phyloP scores from a whole-genome alignment of 2,797 vertebrate species.

The Siniperca scherzeri region DNA sequence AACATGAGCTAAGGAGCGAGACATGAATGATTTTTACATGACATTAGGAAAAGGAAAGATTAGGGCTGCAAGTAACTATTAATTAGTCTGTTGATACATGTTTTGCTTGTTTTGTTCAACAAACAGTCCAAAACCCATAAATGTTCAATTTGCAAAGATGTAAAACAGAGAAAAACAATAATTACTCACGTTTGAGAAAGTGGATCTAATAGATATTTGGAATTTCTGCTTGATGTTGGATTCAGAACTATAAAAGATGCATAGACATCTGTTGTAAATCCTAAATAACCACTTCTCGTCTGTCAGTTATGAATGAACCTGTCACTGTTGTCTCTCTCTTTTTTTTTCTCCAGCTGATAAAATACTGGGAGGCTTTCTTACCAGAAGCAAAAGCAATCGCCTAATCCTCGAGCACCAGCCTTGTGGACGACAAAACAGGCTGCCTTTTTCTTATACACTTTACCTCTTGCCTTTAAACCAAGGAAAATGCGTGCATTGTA shows the following conservation, averaged over 20 bases:
- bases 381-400: constrained; percentile 99
- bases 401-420: constrained; percentile 80
- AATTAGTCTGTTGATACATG: neutral
- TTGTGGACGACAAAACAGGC: constrained; percentile 62
- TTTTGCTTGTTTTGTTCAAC: too few relatives aligned
- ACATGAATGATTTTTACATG: neutral
- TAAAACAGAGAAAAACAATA: neutral
- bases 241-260: neutral
- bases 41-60: neutral
- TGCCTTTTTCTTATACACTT: constrained; percentile 90
- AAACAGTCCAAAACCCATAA: neutral
- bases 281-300: neutral
- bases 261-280: neutral
- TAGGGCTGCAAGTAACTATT: neutral
- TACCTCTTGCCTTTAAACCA: constrained; percentile 90
- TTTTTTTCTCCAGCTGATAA: constrained; percentile 88
- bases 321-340: neutral
- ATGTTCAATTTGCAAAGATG: neutral
- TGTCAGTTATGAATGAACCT: neutral
- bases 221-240: neutral
- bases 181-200: neutral
- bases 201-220: neutral
- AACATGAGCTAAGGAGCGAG: neutral
- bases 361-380: constrained; percentile 99
- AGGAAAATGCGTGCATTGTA: constrained; percentile 75